Percentiles rank a stretch among this genome's conserved stretches.
These are phyloP conservation scores for Tokudaia muenninki DNA, from an alignment of 2,797 vertebrate genomes.

Conservation along the genomic window DNA sequence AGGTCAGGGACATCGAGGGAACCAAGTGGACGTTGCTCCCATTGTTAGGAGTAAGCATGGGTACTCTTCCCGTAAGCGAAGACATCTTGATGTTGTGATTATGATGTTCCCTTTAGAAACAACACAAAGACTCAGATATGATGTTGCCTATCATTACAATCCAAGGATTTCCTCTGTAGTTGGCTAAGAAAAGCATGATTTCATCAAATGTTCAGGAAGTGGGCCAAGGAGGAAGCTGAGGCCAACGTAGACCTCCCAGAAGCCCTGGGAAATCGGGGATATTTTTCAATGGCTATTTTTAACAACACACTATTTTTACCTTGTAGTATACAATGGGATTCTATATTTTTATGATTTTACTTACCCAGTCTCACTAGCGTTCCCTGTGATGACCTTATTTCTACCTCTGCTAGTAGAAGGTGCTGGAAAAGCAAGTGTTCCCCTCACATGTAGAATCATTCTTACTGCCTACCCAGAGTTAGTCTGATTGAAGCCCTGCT, in stretches of 20 bases:
- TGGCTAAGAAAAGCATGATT: not conserved
- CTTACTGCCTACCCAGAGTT: not conserved
- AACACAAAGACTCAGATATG: not conserved
- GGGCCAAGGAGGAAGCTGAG: not conserved
- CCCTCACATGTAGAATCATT: not conserved
- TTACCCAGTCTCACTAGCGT: not conserved
- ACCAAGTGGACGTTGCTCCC: not conserved
- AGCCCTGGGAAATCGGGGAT: not conserved
- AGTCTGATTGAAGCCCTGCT: too few species aligned
- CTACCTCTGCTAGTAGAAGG: rapidly evolving
- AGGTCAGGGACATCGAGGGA: not conserved
- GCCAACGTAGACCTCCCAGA: not conserved
- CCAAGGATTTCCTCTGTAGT: not conserved
- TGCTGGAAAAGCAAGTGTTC: rapidly evolving
- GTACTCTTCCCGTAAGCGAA: not conserved
- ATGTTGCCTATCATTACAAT: not conserved
- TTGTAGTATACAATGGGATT: not conserved
- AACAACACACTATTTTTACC: not conserved
- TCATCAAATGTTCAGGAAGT: not conserved
- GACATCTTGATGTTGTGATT: not conserved
- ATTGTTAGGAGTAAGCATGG: not conserved
- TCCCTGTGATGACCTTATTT: not conserved
- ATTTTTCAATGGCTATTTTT: slow-evolving; percentile 44
- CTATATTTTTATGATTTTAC: not conserved
- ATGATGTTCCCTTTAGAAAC: not conserved